Percentiles rank a stretch among this genome's conserved stretches.
Evolutionary conservation across 2,888 invertebrate species (phyloP).

Genomic region (Agrotis ipsilon): DNA sequence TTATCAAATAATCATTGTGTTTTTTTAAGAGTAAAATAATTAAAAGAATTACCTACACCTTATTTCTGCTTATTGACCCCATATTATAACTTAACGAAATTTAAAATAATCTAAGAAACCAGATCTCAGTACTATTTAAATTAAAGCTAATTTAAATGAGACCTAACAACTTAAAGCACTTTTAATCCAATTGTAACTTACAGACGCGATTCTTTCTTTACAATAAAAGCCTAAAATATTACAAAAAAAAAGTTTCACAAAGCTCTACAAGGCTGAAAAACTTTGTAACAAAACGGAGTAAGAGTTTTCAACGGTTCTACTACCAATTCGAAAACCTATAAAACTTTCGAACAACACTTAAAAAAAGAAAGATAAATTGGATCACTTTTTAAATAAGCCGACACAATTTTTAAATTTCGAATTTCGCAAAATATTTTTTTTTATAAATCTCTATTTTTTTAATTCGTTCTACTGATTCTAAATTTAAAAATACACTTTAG

Average conservation of each 20-base stretch:
- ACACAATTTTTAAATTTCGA: not conserved
- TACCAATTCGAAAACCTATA: constrained; percentile 7
- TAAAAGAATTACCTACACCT: not conserved
- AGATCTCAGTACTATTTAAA: not conserved
- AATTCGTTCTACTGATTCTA: not conserved
- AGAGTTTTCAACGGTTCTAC: not conserved
- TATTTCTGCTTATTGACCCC: not conserved
- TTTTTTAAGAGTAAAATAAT: not conserved
- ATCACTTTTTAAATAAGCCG: constrained; percentile 38
- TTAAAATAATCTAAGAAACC: not conserved
- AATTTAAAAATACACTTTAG: constrained; percentile 45
- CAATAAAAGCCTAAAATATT: constrained; percentile 14
- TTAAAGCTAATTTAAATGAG: not conserved
- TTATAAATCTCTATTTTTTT: too few relatives aligned
- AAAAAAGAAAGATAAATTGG: constrained; percentile 10
- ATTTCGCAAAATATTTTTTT: not conserved
- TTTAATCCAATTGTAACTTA: not conserved
- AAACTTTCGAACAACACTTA: constrained; percentile 41
- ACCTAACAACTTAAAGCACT: not conserved
- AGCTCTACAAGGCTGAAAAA: constrained; percentile 13
- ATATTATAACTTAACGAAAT: too few relatives aligned
- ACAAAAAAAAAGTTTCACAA: constrained; percentile 39
- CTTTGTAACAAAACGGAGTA: constrained; percentile 6
- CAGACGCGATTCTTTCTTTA: not conserved
- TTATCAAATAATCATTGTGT: not conserved